Base-by-base conservation (phyloP, 2,888 invertebrate species). In the Nowickia ferox region DNA sequence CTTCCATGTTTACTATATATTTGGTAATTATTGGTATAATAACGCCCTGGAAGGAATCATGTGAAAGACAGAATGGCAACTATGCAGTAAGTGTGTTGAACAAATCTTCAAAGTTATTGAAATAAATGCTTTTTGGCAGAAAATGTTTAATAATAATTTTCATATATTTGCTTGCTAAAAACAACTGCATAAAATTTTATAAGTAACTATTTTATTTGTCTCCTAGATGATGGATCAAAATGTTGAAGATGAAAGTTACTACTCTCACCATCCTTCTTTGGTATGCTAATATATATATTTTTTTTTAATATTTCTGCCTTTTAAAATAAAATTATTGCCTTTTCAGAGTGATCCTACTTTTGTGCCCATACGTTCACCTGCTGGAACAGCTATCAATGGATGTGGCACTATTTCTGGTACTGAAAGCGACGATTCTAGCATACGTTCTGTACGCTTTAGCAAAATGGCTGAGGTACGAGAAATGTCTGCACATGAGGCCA, bases 1-100 rank as follows among this genome's bases (percentile, higher is more conserved):
- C 98, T 81, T 98, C 97, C 51, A 95, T 99, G 95, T 97, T 99
- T 90, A 96, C 97, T 83, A 93, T 99, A 87, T 99, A 99, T 93
- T 94, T 99, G 88, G 93, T 98, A 89, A 96, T 98, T 59, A 95
- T 98, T 90, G 95, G 98, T 88, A 96, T 98, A 89, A 96, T 97
- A 94, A 96, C 97, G 87, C 97, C 98, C 9, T 98, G 98, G 96
- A 95, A 96, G 92, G 97, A 97, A 89, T 96, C 96, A 87, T 98
- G 98, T 92, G 95, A 95, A 84, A 90, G 90, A 8, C 94, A 95
- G 89, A 94, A 93, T 89, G 93, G 94, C 87, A 96, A 95, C 89
- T 97, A 97, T 91, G 95, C 96, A 92, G 97, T 96, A 93, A 93
- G 94, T 84, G 15, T 15, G 0, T 69, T 38, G 40, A 63, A 53